Percentiles rank a stretch among this genome's conserved stretches.
Evolutionary conservation across 2,113 vertebrate species (phyloP).

Genomic region (Paratilapia polleni): DNA sequence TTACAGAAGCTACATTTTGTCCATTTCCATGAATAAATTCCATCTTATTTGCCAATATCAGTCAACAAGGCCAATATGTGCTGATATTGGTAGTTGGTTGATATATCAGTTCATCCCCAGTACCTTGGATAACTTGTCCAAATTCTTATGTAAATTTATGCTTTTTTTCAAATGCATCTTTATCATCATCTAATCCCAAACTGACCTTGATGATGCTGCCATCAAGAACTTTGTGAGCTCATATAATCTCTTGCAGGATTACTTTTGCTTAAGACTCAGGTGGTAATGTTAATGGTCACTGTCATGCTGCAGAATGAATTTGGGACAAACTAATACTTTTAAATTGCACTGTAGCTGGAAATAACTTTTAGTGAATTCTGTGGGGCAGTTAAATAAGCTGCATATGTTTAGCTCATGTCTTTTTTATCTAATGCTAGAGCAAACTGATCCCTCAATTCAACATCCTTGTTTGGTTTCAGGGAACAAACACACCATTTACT

Average conservation of each 20-base stretch:
- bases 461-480: not conserved
- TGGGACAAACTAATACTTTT: not conserved
- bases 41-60: too few species aligned
- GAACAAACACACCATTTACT: not conserved
- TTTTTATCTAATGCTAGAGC: not conserved
- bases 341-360: not conserved
- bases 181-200: not conserved
- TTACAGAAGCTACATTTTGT: too few species aligned
- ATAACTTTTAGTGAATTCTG: not conserved
- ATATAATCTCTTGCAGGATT: not conserved
- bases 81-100: not conserved
- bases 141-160: not conserved
- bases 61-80: not conserved
- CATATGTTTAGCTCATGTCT: not conserved
- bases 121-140: not conserved
- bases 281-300: not conserved
- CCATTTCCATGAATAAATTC: too few species aligned
- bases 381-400: constrained; percentile 5
- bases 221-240: not conserved
- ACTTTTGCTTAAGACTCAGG: not conserved
- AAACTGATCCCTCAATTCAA: not conserved
- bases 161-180: not conserved
- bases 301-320: not conserved
- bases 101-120: too few species aligned
- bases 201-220: not conserved